These are phyloP conservation scores for Melanotaenia parkinsoni DNA, from an alignment of 2,797 vertebrate species.

Conservation along the genomic window DNA sequence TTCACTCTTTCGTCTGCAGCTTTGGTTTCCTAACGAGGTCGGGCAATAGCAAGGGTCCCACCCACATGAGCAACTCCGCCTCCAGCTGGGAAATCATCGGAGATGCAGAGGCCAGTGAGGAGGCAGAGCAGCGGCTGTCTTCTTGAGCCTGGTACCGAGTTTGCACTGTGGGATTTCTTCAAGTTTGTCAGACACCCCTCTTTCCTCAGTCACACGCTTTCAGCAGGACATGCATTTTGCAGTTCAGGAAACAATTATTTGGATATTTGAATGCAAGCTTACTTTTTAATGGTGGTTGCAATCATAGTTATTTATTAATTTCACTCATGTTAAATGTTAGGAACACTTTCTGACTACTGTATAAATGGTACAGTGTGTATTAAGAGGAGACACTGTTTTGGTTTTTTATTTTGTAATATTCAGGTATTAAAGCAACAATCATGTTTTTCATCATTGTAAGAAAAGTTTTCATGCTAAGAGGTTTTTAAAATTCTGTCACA, in stretches of 20 bases:
- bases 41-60: conserved; percentile 70
- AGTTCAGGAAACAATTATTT: conserved; percentile 3
- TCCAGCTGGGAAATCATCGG: conserved; percentile 88
- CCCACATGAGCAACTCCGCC: conserved; percentile 69
- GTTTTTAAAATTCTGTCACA: neutral
- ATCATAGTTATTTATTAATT: neutral
- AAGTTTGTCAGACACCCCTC: neutral
- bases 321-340: neutral
- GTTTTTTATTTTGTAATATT: conserved; percentile 15
- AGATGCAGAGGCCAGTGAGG: conserved; percentile 67
- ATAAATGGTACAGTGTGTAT: conserved; percentile 23
- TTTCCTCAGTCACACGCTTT: conserved; percentile 6
- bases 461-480: conserved; percentile 18
- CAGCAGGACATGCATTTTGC: neutral
- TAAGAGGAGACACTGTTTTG: conserved; percentile 22
- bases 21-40: conserved; percentile 89
- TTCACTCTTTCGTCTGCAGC: conserved; percentile 76
- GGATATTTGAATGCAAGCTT: conserved; percentile 23
- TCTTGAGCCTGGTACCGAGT: conserved; percentile 28
- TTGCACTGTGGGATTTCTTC: neutral
- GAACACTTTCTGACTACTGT: neutral
- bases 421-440: conserved; percentile 21
- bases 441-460: conserved; percentile 1
- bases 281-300: neutral
- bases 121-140: conserved; percentile 14